A percentile compares a stretch with the other conserved stretches of the same genome.
Evolutionary conservation across 2,888 invertebrate genomes (phyloP).

Genomic region (Sarcophaga caerulescens): DNA sequence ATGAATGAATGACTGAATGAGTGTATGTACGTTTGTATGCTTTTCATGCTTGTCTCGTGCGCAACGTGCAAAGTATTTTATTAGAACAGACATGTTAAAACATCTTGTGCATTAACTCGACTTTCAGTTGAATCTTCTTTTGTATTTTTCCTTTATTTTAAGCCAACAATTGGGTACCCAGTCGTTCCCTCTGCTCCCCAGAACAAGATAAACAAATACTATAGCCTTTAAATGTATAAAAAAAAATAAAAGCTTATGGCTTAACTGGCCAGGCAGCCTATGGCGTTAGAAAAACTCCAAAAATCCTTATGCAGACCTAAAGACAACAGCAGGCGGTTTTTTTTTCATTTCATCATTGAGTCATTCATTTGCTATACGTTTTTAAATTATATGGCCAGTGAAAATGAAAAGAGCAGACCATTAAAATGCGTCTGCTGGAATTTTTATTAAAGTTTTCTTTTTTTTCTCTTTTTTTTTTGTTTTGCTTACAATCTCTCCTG

Average conservation of each 20-base stretch:
- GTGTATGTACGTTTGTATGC: constrained; percentile 20
- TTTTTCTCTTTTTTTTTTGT: not conserved
- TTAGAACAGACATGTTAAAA: constrained; percentile 67
- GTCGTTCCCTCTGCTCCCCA: too few relatives aligned
- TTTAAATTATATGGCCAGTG: constrained; percentile 25
- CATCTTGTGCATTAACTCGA: constrained; percentile 59
- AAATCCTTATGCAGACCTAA: constrained; percentile 32
- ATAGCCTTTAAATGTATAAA: constrained; percentile 11
- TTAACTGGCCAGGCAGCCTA: not conserved
- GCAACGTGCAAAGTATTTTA: constrained; percentile 69
- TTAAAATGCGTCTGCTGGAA: constrained; percentile 41
- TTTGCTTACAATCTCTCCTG: too few relatives aligned
- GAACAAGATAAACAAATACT: constrained; percentile 1
- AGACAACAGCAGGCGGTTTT: constrained; percentile 58
- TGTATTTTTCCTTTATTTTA: not conserved
- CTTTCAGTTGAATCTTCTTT: constrained; percentile 31
- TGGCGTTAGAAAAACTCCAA: too few relatives aligned
- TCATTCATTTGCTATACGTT: constrained; percentile 19
- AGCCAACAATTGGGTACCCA: too few relatives aligned
- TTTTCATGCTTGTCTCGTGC: constrained; percentile 68
- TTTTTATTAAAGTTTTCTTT: constrained; percentile 33
- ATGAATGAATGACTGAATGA: constrained; percentile 2
- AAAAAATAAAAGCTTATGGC: constrained; percentile 36
- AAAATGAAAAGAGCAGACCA: constrained; percentile 17
- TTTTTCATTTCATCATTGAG: not conserved